Conservation (phyloP, 2,888 invertebrate species). For the Pelosia muscerda region DNA sequence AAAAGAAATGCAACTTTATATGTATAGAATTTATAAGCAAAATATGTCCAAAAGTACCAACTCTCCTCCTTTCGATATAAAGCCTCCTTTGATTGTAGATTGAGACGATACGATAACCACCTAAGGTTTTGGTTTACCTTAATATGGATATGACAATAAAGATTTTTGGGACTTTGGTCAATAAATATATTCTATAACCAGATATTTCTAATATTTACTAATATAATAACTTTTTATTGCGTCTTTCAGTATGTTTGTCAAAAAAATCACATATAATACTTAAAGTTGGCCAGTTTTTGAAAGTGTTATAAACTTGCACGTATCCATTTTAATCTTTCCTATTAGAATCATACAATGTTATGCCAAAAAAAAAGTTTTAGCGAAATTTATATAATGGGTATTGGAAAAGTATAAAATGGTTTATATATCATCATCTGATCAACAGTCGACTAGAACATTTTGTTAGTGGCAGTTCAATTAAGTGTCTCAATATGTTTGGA, state of each 20-base stretch:
- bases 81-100: conserved; percentile 65
- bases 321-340: conserved; percentile 65
- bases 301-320: not conserved
- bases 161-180: not conserved
- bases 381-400: conserved; percentile 78
- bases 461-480: conserved; percentile 74
- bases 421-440: conserved; percentile 65
- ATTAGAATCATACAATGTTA: conserved; percentile 54
- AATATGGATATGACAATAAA: conserved; percentile 53
- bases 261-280: not conserved
- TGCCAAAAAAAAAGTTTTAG: conserved; percentile 68
- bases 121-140: conserved; percentile 47
- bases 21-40: not conserved
- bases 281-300: not conserved
- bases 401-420: conserved; percentile 83
- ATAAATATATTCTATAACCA: not conserved
- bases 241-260: not conserved
- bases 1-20: too few species aligned
- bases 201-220: not conserved
- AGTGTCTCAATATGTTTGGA: conserved; percentile 66
- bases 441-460: conserved; percentile 79
- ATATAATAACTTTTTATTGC: not conserved
- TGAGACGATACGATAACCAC: conserved; percentile 68
- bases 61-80: conserved; percentile 51
- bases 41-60: conserved; percentile 9